phyloP scores from a whole-genome alignment of 1,140 invertebrate genomes.

The Zaprionus inermis region DNA sequence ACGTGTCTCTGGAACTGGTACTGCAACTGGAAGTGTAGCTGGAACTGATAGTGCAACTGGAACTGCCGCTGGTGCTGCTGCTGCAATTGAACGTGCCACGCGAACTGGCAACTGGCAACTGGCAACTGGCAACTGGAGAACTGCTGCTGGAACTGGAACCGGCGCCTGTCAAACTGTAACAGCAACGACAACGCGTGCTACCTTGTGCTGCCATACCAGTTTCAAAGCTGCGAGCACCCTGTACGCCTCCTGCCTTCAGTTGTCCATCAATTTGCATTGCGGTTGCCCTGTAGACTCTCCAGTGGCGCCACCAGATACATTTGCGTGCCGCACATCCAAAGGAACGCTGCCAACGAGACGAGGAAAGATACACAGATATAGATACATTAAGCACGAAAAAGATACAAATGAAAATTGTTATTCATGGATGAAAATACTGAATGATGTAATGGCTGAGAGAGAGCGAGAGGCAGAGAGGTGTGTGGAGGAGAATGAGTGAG shows the following conservation, averaged over 20 bases:
- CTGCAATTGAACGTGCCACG: neutral
- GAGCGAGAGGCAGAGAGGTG: neutral
- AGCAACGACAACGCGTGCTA: neutral
- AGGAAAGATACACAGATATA: constrained; percentile 13
- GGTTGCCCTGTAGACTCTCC: constrained; percentile 64
- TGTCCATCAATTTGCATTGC: constrained; percentile 15
- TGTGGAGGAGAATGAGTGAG: too few relatives aligned
- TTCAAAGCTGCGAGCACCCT: neutral
- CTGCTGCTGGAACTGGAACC: neutral
- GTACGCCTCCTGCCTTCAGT: neutral
- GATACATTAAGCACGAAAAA: constrained; percentile 2
- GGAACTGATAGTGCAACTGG: too few relatives aligned
- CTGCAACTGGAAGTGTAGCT: neutral
- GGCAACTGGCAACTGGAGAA: too few relatives aligned
- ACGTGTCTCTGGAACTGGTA: neutral
- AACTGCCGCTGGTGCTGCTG: neutral
- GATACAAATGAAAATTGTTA: constrained; percentile 65
- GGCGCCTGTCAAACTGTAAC: neutral
- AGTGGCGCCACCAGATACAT: constrained; percentile 79
- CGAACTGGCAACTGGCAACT: neutral
- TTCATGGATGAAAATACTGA: constrained; percentile 75
- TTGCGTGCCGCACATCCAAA: constrained; percentile 77
- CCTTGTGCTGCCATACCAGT: neutral
- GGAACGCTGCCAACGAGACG: constrained; percentile 61
- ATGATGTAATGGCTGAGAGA: constrained; percentile 67